Evolutionary conservation across 2,797 vertebrate species (phyloP).

Genomic region (Apogon talboti): DNA sequence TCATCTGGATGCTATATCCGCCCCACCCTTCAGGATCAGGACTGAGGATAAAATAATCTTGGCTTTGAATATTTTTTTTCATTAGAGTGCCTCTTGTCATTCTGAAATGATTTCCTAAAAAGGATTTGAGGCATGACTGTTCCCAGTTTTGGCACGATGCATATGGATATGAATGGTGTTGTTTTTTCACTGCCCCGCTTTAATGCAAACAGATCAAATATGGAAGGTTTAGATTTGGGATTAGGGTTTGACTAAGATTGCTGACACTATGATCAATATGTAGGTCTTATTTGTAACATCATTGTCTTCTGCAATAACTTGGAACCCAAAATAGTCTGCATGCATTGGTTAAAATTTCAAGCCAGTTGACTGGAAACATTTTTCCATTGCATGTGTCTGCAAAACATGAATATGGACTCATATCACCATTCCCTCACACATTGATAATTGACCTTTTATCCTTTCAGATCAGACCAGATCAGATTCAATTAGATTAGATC

Average conservation of each 20-base stretch:
- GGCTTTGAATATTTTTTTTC: conserved; percentile 17
- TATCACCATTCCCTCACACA: too few relatives aligned
- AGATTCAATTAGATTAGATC: too few relatives aligned
- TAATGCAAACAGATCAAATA: conserved; percentile 11
- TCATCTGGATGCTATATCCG: conserved; percentile 41
- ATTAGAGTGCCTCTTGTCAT: conserved; percentile 29
- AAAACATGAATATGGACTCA: too few relatives aligned
- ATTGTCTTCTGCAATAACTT: too few relatives aligned
- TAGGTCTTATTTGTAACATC: too few relatives aligned
- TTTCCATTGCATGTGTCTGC: too few relatives aligned
- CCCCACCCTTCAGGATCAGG: conserved; percentile 24
- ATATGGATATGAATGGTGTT: conserved; percentile 2
- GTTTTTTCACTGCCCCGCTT: conserved; percentile 2
- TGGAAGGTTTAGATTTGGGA: neutral
- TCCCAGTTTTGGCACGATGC: conserved; percentile 5
- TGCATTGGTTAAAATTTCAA: too few relatives aligned
- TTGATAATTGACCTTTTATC: too few relatives aligned
- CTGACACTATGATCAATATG: neutral
- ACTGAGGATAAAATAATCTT: conserved; percentile 20
- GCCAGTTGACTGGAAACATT: too few relatives aligned
- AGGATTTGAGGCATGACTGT: conserved; percentile 4
- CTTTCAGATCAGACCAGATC: too few relatives aligned
- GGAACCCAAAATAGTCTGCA: too few relatives aligned
- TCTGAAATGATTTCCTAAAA: conserved; percentile 13
- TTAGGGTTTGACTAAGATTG: neutral